Base-by-base conservation (phyloP, 2,888 invertebrate genomes). In the Ariolimax columbianus region DNA sequence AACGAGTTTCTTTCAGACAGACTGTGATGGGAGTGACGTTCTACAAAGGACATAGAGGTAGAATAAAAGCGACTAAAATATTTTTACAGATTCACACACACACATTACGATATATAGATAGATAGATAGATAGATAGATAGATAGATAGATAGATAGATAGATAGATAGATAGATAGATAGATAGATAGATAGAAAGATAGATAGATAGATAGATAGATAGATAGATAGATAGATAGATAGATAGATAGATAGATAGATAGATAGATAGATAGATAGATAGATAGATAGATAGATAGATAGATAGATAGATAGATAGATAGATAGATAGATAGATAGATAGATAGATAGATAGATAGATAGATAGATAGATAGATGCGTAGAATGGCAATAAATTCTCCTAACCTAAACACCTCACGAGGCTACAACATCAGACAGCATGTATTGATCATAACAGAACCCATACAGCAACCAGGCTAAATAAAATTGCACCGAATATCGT, bases 291-390 rank as follows among this genome's bases (percentile, higher is more conserved):
- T 79, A 79, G 63, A 79, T 79, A 79, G 38, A 79, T 63, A 79
- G 63, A 79, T 79, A 63, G 63, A 79, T 79, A 79, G 63, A 79
- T 79, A 79, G 63, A 79, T 63, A 79, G 63, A 79, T 79, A 79
- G 33, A 79, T 79, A 55, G 38, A 79, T 59, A 63, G 63, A 63
- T 79, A 79, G 38, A 79, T 59, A 79, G 26, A 79, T 36, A 79
- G 26, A 79, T 59, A 79, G 38, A 79, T 59, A 79, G 38, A 79
- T 59, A 79, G 38, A 79, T 73, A 43, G 17, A 59, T 59, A 59
- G 17, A 59, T 59, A 59, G 17, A 59, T 59, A 59, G 17, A 59
- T 59, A 59, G 17, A 59, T 59, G 23, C 59, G 23, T 59, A 59
- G 17, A n/a, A n/a, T n/a, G n/a, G n/a, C n/a, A n/a, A n/a, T n/a